A percentile compares a stretch with the other conserved stretches of the same genome.
Evolutionary conservation across 1,140 invertebrate genomes (phyloP).

Genomic region (Ceratina japonica): DNA sequence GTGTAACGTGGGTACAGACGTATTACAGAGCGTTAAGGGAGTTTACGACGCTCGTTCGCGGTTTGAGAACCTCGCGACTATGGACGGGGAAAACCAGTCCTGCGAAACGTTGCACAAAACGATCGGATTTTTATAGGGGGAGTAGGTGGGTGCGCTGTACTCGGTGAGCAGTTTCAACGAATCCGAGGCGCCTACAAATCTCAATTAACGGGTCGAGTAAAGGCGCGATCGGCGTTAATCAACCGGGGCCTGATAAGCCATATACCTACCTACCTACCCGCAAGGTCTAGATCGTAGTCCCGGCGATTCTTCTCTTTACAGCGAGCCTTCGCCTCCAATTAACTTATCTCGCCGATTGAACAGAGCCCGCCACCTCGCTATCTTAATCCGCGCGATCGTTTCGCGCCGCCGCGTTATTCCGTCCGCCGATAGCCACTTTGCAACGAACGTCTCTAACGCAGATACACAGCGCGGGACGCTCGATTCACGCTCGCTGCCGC

Average conservation of each 20-base stretch:
- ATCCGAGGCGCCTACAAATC: conserved; percentile 17
- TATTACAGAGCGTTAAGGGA: not conserved
- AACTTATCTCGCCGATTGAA: conserved; percentile 38
- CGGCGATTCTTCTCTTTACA: conserved; percentile 1
- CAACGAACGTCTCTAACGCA: no score
- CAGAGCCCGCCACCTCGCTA: conserved; percentile 37
- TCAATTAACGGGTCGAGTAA: conserved; percentile 37
- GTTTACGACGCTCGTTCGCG: not conserved
- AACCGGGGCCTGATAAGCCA: conserved; percentile 15
- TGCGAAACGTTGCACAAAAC: not conserved
- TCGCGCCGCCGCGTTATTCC: conserved; percentile 6
- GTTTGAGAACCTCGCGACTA: no score
- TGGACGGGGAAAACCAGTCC: conserved; percentile 8
- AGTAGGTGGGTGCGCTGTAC: not conserved
- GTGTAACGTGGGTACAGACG: not conserved
- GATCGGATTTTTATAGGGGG: not conserved
- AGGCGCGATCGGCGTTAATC: conserved; percentile 29
- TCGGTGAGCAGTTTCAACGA: not conserved
- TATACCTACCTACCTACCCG: no score
- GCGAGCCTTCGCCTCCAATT: conserved; percentile 35
- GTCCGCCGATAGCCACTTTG: not conserved
- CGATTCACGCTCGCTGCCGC: conserved; percentile 41
- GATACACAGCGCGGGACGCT: not conserved
- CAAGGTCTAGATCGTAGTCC: conserved; percentile 21
- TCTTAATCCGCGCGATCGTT: conserved; percentile 54